Evolutionary conservation across 2,888 invertebrate genomes (phyloP), one percentile per base, ranked within the genome.

Genomic region (Timandra comae): DNA sequence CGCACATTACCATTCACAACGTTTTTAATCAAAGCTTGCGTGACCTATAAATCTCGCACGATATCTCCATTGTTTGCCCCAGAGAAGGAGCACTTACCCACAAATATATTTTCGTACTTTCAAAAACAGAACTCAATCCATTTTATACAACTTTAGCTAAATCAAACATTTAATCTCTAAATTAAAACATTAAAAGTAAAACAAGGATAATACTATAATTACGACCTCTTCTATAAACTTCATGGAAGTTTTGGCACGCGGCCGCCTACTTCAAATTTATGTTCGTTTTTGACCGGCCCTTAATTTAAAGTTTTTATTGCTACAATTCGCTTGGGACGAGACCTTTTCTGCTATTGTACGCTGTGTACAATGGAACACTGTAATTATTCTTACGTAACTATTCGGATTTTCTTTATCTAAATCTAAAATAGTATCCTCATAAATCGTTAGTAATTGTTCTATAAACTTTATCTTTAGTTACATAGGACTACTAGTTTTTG

Each of bases 11-110:
- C 50, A 55, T 68, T 62, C 56, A 58, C 53, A 50, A 38, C 47
- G 58, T 60, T 68, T 70, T 66, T 70, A 69, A 72, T 70, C 67
- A 72, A 69, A 52, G 56, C 55, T 56, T 56, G 60, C 66, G 63
- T 67, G 69, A 67, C 67, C 67, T 68, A 70, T 63, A 72, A 71
- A 72, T 70, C 62, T 64, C 40, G 29, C 42, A 23, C 54, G 54
- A 70, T 65, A 66, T 61, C 62, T 64, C 57, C 51, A 63, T 65
- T 65, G 62, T 67, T 44, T 52, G 49, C 52, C 52, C 54, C 56
- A 6, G n/a, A 53, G 49, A 49, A 47, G 46, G 47, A 39, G 41
- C 26, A 11, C 22, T 29, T 30, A 39, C 28, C 25, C 11, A 24
- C 7, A 24, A 24, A 10, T 11, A 24, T 6, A 24, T 3, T 7